Conservation (phyloP, 2,888 invertebrate genomes). For the Crepidodera aurea region DNA sequence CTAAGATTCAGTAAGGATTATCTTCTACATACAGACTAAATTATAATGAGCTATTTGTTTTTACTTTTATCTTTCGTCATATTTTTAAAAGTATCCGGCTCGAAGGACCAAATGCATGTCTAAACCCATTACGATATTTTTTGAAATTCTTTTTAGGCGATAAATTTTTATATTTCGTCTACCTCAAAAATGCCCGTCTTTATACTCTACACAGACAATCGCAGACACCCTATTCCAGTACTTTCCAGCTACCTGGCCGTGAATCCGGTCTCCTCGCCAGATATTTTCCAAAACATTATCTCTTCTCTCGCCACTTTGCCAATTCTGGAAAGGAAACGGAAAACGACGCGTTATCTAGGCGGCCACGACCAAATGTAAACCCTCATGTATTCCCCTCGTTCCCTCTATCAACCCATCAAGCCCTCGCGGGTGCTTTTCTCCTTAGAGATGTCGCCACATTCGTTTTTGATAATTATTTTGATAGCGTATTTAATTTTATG, state of each 20-base stretch:
- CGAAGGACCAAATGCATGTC: too few species aligned
- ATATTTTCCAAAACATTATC: conserved; percentile 57
- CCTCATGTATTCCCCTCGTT: background rate
- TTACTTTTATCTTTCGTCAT: too few species aligned
- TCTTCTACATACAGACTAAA: too few species aligned
- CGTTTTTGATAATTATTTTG: conserved; percentile 43
- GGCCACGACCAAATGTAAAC: conserved; percentile 37
- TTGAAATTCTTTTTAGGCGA: too few species aligned
- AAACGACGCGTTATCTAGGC: conserved; percentile 52
- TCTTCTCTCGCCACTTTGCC: conserved; percentile 57
- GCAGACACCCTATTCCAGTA: conserved; percentile 1
- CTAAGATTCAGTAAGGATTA: too few species aligned
- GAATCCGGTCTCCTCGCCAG: conserved; percentile 50
- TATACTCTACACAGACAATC: background rate
- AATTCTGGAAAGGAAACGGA: conserved; percentile 55
- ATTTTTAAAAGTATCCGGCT: too few species aligned
- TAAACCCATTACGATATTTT: too few species aligned
- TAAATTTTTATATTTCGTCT: too few species aligned
- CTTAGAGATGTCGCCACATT: conserved; percentile 40
- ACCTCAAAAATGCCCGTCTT: conserved; percentile 13
- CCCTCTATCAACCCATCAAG: background rate
- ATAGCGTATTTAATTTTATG: conserved; percentile 40
- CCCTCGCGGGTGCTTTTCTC: conserved; percentile 16
- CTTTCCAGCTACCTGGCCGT: conserved; percentile 49
- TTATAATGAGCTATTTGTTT: too few species aligned